Evolutionary conservation across 2,113 vertebrate species (phyloP).

Genomic region (Prionailurus bengalensis): DNA sequence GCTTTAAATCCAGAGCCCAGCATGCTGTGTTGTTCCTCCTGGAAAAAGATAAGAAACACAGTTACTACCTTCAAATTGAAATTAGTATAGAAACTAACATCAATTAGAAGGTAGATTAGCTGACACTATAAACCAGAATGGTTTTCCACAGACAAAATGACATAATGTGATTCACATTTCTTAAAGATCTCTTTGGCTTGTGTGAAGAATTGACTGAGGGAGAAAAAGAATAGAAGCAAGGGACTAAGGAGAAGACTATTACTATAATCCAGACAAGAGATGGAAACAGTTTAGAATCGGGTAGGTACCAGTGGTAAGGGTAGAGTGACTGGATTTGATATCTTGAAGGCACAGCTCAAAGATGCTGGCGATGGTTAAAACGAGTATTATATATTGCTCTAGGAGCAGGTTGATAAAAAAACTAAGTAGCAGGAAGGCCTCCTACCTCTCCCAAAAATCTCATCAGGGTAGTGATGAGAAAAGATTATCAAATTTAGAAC

Average conservation of each 20-base stretch:
- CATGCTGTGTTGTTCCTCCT: conserved; percentile 88
- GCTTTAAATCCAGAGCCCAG: conserved; percentile 96
- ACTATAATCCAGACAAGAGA: background rate
- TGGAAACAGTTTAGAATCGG: background rate
- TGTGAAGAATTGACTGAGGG: background rate
- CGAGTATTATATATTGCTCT: background rate
- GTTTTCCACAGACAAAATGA: conserved; percentile 19
- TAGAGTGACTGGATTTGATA: background rate
- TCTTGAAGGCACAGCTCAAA: conserved; percentile 44
- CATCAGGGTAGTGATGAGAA: background rate
- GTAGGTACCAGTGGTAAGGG: background rate
- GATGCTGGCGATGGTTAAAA: background rate
- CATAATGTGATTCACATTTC: conserved; percentile 20
- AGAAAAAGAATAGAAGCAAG: background rate
- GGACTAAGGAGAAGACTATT: background rate
- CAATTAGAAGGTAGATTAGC: background rate
- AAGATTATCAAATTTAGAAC: conserved; percentile 14
- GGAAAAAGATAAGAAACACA: conserved; percentile 56
- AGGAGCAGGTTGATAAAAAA: background rate
- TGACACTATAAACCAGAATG: background rate
- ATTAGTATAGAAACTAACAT: conserved; percentile 23
- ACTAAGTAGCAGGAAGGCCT: background rate
- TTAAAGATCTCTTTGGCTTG: conserved; percentile 27
- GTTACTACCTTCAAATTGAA: conserved; percentile 24
- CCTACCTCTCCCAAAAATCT: background rate